A percentile compares a stretch with the other conserved stretches of the same genome.
These are phyloP conservation scores for Luscinia luscinia DNA, from an alignment of 2,797 vertebrate genomes.

Conservation along the genomic window DNA sequence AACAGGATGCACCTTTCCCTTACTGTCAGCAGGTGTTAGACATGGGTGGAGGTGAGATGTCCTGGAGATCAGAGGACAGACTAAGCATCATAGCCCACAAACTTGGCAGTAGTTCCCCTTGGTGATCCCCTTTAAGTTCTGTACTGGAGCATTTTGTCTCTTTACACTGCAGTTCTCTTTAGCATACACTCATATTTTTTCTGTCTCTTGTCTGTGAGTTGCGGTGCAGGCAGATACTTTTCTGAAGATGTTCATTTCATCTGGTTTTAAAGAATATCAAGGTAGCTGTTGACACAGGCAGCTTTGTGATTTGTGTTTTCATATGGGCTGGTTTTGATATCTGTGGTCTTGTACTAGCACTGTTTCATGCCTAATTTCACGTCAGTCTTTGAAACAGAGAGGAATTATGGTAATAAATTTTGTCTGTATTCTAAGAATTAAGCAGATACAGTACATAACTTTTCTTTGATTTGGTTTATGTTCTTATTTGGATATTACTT, in stretches of 20 bases:
- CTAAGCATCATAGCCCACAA: neutral
- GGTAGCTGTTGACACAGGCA: neutral
- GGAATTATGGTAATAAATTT: constrained; percentile 28
- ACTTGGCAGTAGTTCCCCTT: neutral
- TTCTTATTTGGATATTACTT: neutral
- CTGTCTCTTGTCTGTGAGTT: neutral
- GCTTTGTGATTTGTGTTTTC: neutral
- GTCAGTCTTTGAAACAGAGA: constrained; percentile 5
- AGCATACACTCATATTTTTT: neutral
- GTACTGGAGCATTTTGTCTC: neutral
- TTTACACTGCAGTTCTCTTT: neutral
- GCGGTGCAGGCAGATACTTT: neutral
- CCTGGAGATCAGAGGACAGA: neutral
- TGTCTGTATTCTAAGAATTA: neutral
- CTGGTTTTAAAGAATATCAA: neutral
- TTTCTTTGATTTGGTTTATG: constrained; percentile 14
- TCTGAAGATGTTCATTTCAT: neutral
- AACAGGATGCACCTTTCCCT: neutral
- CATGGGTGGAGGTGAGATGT: neutral
- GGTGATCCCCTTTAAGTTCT: neutral
- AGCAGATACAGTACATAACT: neutral
- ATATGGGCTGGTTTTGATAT: neutral
- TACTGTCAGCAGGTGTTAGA: neutral
- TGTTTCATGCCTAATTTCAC: constrained; percentile 34
- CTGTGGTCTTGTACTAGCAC: neutral